Conservation (phyloP, 2,888 invertebrate species). For the Branchellion lobata region DNA sequence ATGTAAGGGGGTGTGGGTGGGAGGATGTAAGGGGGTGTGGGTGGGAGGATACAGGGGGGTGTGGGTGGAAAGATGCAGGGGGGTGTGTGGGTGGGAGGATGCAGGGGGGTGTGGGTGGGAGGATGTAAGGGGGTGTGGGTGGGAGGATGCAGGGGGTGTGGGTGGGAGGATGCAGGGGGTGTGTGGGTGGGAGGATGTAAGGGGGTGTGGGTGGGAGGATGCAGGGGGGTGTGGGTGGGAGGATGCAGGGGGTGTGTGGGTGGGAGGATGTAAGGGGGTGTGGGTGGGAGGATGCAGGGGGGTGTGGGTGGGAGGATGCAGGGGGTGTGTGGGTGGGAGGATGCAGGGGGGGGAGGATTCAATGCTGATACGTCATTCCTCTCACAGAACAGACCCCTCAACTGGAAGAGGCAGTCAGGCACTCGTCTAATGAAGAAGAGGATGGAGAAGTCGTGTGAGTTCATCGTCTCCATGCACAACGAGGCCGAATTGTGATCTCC, state of each 20-base stretch:
- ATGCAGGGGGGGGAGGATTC: too few relatives aligned
- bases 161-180: conserved; percentile 42
- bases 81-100: conserved; percentile 28
- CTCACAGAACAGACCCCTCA: conserved; percentile 53
- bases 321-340: background rate
- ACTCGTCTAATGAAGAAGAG: conserved; percentile 16
- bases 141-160: background rate
- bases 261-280: too few relatives aligned
- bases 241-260: conserved; percentile 34
- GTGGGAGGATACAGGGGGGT: too few relatives aligned
- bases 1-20: background rate
- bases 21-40: conserved; percentile 37
- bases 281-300: too few relatives aligned
- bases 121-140: background rate
- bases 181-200: background rate
- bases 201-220: too few relatives aligned
- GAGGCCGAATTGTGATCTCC: conserved; percentile 17
- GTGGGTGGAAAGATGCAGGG: background rate
- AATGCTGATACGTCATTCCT: conserved; percentile 46
- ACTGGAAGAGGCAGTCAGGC: conserved; percentile 33
- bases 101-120: conserved; percentile 11
- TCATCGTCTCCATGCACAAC: conserved; percentile 40
- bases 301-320: conserved; percentile 32
- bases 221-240: background rate
- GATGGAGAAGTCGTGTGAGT: conserved; percentile 34